Conservation (phyloP, 2,113 vertebrate species). For the Cebus imitator region DNA sequence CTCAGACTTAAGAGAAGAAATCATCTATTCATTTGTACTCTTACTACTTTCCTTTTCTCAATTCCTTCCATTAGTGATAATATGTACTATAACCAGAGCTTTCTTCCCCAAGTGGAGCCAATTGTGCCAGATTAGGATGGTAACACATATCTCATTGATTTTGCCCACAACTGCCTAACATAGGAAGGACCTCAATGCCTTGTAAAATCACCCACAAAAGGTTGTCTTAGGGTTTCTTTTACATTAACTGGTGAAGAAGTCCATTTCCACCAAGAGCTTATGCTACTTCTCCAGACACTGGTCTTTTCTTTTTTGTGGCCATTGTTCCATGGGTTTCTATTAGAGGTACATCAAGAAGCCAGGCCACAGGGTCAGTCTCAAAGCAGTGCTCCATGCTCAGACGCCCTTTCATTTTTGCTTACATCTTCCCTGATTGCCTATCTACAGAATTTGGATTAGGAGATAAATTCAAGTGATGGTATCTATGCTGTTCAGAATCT, state of each 20-base stretch:
- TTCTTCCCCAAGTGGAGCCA: not conserved
- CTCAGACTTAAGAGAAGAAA: not conserved
- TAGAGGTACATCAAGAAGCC: not conserved
- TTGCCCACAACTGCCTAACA: not conserved
- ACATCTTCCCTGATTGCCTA: not conserved
- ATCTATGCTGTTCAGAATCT: not conserved
- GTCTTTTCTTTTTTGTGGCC: not conserved
- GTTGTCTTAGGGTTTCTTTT: not conserved
- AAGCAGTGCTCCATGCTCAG: not conserved
- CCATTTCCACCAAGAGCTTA: not conserved
- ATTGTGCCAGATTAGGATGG: not conserved
- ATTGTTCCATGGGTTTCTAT: not conserved
- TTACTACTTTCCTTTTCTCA: not conserved
- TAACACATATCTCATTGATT: not conserved
- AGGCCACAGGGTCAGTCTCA: not conserved
- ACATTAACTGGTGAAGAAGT: not conserved
- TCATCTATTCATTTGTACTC: not conserved
- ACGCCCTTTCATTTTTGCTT: not conserved
- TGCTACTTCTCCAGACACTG: not conserved
- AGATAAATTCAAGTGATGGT: not conserved
- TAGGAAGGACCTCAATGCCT: not conserved
- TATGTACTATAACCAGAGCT: not conserved
- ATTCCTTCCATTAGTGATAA: not conserved
- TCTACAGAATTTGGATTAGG: not conserved
- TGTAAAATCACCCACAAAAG: not conserved